Base-by-base conservation (phyloP, 2,888 invertebrate genomes). In the Hermaeophaga mercurialis region DNA sequence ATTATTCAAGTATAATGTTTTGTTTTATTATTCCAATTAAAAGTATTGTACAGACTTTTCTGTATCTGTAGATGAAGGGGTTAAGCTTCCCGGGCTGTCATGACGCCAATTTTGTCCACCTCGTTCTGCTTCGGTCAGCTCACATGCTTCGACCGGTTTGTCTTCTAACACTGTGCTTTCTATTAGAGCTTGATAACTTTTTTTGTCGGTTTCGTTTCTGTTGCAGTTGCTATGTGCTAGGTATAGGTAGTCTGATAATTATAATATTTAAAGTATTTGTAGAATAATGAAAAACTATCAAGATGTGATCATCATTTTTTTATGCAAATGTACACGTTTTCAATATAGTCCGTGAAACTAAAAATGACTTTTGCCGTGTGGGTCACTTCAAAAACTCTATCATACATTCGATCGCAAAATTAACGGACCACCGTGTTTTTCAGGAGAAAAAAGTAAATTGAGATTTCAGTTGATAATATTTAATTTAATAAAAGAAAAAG, bases 101-200 rank as follows among this genome's bases (percentile, higher is more conserved):
- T 83, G 93, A 94, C 85, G 89, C 92, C 80, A 87, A 88, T 82
- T 94, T 93, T 87, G 93, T 94, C 86, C 92, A 93, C 80, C 91
- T 93, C 85, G 91, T 96, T 81, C 86, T 95, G 83, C 95, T 96
- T 82, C 90, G 96, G 83, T 96, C 96, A 83, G 91, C 93, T 81
- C 91, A 93, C 84, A 90, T 95, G 82, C 88, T 96, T 83, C 89
- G 88, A 85, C 92, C 94, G 95, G 96, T 96, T 91, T 91, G 89
- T 85, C 46, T 46, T 79, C 72, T 69, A 69, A 70, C 68, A 68
- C 70, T 66, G 66, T 66, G 66, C 38, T 22, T 43, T 56, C 47
- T 56, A 43, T 52, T 52, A 56, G 54, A 49, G 57, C 56, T 58
- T 61, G 44, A 4, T 43, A 28, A 55, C 17, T 48, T 14, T 50